Base-by-base conservation (phyloP, 2,888 invertebrate genomes). In the Bugula neritina region DNA sequence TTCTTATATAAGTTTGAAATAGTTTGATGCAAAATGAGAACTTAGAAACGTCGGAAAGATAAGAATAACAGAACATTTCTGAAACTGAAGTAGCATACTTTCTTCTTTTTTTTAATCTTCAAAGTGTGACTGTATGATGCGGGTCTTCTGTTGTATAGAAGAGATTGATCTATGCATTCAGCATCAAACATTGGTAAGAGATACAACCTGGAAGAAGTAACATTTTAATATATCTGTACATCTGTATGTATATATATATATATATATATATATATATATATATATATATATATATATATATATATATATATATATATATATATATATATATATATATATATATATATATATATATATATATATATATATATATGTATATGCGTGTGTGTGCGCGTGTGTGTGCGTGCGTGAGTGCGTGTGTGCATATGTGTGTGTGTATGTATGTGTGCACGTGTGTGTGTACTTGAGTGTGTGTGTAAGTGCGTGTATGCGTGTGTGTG, bases 151-250 rank as follows among this genome's bases (percentile, higher is more conserved):
- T 96, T 97, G 77, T 96, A 85, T 0, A 92, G 93, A 88, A 97
- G 89, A 34, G 94, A 93, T 85, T 96, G 95, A 84, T 97, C 96
- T 75, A 96, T 92, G 25, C 96, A 86, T 31, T 93, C 84, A 0
- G 91, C 90, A 79, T 90, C 91, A 84, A 95, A 97, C 92, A 95
- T 93, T 0, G 96, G 95, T 13, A 90, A 88, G 0, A 95, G 91
- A 80, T 93, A 97, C 72, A 97, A 86, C 71, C 84, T 83, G 75
- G n/a, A 52, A 52, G 21, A 10, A 52, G 10, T 52, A 21, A 52
- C 13, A 52, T 52, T 52, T 70, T 35, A 21, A 58, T 58, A 0
- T n/a, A 43, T 17, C 23, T n/a, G 21, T 0, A 0, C n/a, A n/a
- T n/a, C n/a, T n/a, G n/a, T n/a, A n/a, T n/a, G n/a, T n/a, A n/a